phyloP scores from a whole-genome alignment of 2,888 invertebrate species.

The Horisme vitalbata region DNA sequence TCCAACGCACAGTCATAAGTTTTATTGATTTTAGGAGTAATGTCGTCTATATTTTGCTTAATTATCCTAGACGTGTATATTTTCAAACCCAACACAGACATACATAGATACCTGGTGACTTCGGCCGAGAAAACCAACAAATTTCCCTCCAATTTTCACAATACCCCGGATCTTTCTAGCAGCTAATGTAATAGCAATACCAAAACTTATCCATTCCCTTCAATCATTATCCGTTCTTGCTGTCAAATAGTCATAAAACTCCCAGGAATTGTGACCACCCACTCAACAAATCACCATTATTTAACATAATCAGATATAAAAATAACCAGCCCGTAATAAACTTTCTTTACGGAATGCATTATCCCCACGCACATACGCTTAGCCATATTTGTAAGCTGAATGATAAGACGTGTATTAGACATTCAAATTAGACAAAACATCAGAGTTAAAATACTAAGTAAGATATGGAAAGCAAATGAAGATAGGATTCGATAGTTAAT shows the following conservation, averaged over 20 bases:
- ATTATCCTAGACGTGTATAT: too few species aligned
- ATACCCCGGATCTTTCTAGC: too few species aligned
- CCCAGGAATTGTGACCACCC: slow-evolving; percentile 28
- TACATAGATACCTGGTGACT: too few species aligned
- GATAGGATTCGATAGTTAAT: too few species aligned
- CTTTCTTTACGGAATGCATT: slow-evolving; percentile 33
- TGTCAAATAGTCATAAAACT: slow-evolving; percentile 15
- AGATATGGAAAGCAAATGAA: not conserved
- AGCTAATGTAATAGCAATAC: too few species aligned
- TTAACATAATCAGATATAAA: slow-evolving; percentile 33
- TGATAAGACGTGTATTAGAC: slow-evolving; percentile 57
- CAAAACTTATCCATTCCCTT: not conserved
- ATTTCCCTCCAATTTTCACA: too few species aligned
- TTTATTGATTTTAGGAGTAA: too few species aligned
- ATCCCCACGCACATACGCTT: slow-evolving; percentile 43
- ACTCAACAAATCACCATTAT: slow-evolving; percentile 30
- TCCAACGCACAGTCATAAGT: too few species aligned
- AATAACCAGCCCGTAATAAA: slow-evolving; percentile 30
- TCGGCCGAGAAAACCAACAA: too few species aligned
- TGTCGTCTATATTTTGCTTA: too few species aligned
- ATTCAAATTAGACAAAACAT: slow-evolving; percentile 76
- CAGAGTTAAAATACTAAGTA: not conserved
- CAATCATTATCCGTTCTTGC: slow-evolving; percentile 7
- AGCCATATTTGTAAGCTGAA: slow-evolving; percentile 53
- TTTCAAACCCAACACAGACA: too few species aligned